Percentiles rank a stretch among this genome's conserved stretches.
phyloP scores from a whole-genome alignment of 2,888 invertebrate genomes.

The Alentia gelatinosa region DNA sequence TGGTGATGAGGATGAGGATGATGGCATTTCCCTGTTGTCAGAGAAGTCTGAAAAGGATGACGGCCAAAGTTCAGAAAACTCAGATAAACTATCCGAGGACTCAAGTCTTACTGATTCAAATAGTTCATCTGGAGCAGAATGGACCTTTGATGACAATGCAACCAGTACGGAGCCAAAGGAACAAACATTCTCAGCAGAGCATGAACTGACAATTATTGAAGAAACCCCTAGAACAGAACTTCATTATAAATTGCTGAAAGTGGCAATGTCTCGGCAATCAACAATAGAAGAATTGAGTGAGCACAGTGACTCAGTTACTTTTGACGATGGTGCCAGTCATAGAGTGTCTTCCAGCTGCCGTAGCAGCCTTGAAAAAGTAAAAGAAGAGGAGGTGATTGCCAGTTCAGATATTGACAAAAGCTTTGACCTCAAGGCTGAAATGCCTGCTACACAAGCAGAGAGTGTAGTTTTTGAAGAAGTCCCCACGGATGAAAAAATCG shows the following conservation, averaged over 20 bases:
- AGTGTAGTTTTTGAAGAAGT: too few species aligned
- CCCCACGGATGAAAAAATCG: too few species aligned
- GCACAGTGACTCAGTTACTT: not conserved
- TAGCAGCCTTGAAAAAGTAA: not conserved
- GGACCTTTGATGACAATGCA: not conserved
- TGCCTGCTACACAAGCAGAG: too few species aligned
- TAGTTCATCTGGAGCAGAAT: conserved; percentile 14
- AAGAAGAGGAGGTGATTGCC: not conserved
- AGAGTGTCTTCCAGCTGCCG: not conserved
- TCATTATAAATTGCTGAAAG: not conserved
- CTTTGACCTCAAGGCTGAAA: too few species aligned
- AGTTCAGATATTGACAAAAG: not conserved
- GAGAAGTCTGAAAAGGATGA: not conserved
- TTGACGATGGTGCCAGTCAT: not conserved
- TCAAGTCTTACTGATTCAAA: not conserved
- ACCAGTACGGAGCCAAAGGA: not conserved
- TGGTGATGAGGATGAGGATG: not conserved
- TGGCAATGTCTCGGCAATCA: not conserved
- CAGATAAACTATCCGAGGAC: conserved; percentile 18
- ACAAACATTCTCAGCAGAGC: not conserved
- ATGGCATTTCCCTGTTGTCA: conserved; percentile 4
- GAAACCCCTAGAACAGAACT: conserved; percentile 4
- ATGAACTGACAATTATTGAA: not conserved
- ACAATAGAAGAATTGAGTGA: conserved; percentile 50
- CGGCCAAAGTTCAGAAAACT: not conserved